A percentile compares a stretch with the other conserved stretches of the same genome.
These are phyloP conservation scores for Pseudomyrmex cubaensis DNA, from an alignment of 1,140 invertebrate species.

Conservation along the genomic window DNA sequence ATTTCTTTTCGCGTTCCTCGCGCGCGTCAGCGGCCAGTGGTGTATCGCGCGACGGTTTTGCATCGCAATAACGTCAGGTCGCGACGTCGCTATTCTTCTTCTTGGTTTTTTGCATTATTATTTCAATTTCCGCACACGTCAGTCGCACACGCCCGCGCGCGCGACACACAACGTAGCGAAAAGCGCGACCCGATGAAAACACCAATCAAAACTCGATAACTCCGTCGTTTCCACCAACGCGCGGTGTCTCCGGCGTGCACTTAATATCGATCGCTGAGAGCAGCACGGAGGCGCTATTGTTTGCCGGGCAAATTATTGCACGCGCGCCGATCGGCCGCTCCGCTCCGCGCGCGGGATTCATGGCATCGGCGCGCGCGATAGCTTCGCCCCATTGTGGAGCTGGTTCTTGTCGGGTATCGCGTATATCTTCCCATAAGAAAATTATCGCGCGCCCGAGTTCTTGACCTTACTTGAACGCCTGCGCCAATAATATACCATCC, in stretches of 20 bases:
- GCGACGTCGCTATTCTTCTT: constrained; percentile 54
- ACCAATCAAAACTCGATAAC: constrained; percentile 63
- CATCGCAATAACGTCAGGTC: constrained; percentile 56
- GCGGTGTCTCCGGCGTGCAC: constrained; percentile 37
- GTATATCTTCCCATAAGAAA: constrained; percentile 54
- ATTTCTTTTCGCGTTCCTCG: constrained; percentile 38
- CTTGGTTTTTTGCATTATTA: constrained; percentile 51
- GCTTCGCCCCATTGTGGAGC: constrained; percentile 34
- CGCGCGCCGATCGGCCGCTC: constrained; percentile 47
- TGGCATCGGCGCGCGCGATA: constrained; percentile 35
- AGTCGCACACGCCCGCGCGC: constrained; percentile 23
- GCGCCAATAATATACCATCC: constrained; percentile 42
- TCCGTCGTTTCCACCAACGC: constrained; percentile 40
- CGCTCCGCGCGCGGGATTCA: constrained; percentile 35
- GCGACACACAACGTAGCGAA: constrained; percentile 26
- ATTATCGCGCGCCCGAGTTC: constrained; percentile 58
- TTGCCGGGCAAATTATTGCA: constrained; percentile 60
- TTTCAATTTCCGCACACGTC: constrained; percentile 65
- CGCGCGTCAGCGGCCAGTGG: not conserved
- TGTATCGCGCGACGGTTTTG: constrained; percentile 42
- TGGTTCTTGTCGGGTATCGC: constrained; percentile 41
- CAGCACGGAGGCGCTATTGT: constrained; percentile 56
- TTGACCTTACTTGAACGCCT: constrained; percentile 61
- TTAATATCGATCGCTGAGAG: constrained; percentile 46
- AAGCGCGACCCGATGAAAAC: constrained; percentile 56